These are phyloP conservation scores for Caenorhabditis briggsae DNA, from an alignment of 1,140 invertebrate genomes.

Conservation along the genomic window DNA sequence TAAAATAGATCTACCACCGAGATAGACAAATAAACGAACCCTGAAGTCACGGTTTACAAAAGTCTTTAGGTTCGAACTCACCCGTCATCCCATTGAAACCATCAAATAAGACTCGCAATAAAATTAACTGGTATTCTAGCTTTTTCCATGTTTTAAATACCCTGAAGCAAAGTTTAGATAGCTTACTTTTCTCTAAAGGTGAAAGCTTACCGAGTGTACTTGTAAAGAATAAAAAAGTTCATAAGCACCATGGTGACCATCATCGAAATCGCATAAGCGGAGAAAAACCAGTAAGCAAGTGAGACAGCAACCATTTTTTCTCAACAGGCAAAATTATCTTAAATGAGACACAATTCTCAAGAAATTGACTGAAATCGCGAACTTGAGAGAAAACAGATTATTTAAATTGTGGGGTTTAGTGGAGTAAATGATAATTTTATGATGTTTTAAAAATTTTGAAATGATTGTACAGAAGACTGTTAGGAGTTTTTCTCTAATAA, in stretches of 20 bases:
- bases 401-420: no score
- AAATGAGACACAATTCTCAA: neutral
- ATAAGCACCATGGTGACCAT: neutral
- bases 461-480: no score
- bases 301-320: neutral
- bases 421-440: no score
- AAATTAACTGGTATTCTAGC: constrained; percentile 2
- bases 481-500: no score
- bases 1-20: neutral
- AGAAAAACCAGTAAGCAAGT: neutral
- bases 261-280: neutral
- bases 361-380: no score
- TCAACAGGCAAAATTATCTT: neutral
- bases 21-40: neutral
- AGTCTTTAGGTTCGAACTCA: neutral
- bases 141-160: neutral
- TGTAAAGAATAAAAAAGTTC: constrained; percentile 4
- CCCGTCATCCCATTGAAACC: neutral
- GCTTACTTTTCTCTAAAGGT: neutral
- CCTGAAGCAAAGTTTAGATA: neutral
- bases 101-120: neutral
- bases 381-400: no score
- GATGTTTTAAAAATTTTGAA: no score
- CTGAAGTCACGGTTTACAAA: neutral
- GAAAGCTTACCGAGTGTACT: neutral